Conservation (phyloP, 2,888 invertebrate species). For the Sphinx pinastri region DNA sequence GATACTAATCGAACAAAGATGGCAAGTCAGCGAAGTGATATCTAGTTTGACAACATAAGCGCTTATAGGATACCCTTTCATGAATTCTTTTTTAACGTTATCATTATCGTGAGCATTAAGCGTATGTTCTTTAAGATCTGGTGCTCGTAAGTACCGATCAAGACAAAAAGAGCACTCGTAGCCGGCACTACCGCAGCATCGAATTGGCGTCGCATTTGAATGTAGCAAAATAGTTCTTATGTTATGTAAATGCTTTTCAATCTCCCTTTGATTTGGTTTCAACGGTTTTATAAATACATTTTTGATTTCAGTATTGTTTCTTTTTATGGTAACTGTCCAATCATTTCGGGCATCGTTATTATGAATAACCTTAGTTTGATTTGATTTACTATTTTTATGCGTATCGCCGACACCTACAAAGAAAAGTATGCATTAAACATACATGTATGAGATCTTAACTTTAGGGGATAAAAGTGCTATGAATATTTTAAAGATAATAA, state of each 20-base stretch:
- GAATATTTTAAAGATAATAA: too few species aligned
- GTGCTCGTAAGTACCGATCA: conserved; percentile 46
- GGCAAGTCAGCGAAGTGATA: conserved; percentile 53
- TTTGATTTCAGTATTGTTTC: neutral
- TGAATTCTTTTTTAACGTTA: conserved; percentile 43
- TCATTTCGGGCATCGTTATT: neutral
- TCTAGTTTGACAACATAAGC: conserved; percentile 57
- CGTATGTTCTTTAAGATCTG: conserved; percentile 58
- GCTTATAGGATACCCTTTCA: conserved; percentile 42
- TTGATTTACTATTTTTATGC: conserved; percentile 37
- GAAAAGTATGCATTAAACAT: conserved; percentile 44
- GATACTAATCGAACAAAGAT: conserved; percentile 43
- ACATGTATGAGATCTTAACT: neutral
- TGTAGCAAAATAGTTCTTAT: conserved; percentile 51
- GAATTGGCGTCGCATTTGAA: conserved; percentile 65
- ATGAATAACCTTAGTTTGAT: conserved; percentile 32
- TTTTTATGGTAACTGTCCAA: conserved; percentile 21
- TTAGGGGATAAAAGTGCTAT: neutral
- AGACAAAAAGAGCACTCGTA: conserved; percentile 60
- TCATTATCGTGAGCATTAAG: conserved; percentile 50
- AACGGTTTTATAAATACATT: neutral
- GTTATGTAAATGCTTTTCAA: conserved; percentile 53
- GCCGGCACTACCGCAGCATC: conserved; percentile 49
- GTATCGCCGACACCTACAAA: conserved; percentile 52
- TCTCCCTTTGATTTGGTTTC: conserved; percentile 26